A percentile compares a stretch with the other conserved stretches of the same genome.
Evolutionary conservation across 2,797 vertebrate genomes (phyloP).

Genomic region (Arnoldichthys spilopterus): DNA sequence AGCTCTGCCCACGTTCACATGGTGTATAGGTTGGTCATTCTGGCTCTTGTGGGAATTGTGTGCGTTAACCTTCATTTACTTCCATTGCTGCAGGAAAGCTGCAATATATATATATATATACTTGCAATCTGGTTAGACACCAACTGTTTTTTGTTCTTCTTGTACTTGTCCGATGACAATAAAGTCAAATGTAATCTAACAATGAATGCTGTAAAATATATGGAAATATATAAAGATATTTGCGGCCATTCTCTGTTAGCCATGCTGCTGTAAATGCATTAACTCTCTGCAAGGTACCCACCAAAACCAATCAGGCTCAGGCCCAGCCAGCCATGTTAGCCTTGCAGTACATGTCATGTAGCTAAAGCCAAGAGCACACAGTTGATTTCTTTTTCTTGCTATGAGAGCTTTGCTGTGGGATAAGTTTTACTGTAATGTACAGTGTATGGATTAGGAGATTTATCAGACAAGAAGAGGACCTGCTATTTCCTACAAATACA

Average conservation of each 20-base stretch:
- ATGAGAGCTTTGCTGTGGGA: constrained; percentile 2
- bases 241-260: neutral
- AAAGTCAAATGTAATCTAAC: no score
- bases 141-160: no score
- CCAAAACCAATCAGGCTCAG: constrained; percentile 14
- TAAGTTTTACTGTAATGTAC: constrained; percentile 1
- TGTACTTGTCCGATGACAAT: no score
- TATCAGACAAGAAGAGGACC: constrained; percentile 21
- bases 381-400: neutral
- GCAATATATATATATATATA: no score
- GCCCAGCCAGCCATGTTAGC: constrained; percentile 1
- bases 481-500: constrained; percentile 25
- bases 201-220: no score
- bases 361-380: constrained; percentile 3
- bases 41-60: no score
- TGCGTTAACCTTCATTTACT: no score
- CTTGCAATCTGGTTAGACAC: no score
- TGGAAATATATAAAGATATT: no score
- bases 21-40: no score
- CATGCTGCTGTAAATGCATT: neutral
- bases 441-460: constrained; percentile 12
- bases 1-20: no score
- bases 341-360: neutral
- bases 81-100: no score
- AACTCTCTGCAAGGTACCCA: neutral